phyloP scores from a whole-genome alignment of 2,797 vertebrate genomes.

The Coreius guichenoti region DNA sequence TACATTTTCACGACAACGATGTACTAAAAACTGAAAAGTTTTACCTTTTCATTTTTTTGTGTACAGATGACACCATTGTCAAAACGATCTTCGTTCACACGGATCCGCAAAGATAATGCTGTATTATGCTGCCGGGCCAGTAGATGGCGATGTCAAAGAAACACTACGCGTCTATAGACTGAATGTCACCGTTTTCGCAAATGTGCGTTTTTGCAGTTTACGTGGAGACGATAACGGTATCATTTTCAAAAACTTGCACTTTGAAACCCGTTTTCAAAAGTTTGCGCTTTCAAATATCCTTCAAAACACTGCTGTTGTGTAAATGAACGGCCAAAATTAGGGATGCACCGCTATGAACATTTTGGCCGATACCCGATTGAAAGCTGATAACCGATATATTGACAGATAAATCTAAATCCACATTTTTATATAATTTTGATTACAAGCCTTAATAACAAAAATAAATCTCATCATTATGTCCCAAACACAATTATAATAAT shows the following conservation, averaged over 20 bases:
- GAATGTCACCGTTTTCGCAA: not conserved
- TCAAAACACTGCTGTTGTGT: not conserved
- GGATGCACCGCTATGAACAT: too few relatives aligned
- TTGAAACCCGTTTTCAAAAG: not conserved
- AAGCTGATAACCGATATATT: too few relatives aligned
- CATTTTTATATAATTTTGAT: too few relatives aligned
- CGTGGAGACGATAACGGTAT: not conserved
- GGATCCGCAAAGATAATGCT: not conserved
- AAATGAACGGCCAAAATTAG: not conserved
- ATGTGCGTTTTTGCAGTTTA: not conserved
- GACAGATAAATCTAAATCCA: too few relatives aligned
- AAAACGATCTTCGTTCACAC: not conserved
- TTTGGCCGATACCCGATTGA: too few relatives aligned
- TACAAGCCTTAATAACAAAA: too few relatives aligned
- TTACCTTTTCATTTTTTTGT: not conserved
- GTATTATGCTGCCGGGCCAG: not conserved
- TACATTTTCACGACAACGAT: not conserved
- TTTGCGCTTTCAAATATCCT: too few relatives aligned
- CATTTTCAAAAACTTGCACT: not conserved
- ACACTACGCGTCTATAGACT: not conserved
- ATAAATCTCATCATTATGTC: too few relatives aligned
- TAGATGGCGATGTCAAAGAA: not conserved
- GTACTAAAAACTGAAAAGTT: not conserved
- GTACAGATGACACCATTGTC: not conserved
- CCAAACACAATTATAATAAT: too few relatives aligned